Conservation (phyloP, 2,797 vertebrate genomes). For the Halcyon badia region DNA sequence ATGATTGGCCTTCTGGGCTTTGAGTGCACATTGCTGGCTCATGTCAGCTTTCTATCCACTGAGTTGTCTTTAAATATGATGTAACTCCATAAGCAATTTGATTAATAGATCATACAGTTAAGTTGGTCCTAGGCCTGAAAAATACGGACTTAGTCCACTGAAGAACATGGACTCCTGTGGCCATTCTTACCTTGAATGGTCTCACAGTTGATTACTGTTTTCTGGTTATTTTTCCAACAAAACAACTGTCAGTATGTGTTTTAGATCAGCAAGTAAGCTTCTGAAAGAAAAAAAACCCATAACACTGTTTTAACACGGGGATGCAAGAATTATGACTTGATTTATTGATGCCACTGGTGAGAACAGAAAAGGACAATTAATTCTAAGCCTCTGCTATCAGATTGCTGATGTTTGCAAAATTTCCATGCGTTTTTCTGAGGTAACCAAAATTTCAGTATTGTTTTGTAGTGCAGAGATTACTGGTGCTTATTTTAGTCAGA, state of each 20-base stretch:
- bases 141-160: background rate
- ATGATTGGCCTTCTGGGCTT: too few species aligned
- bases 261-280: background rate
- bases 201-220: background rate
- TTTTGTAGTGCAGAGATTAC: background rate
- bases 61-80: background rate
- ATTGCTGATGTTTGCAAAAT: conserved; percentile 69
- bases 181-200: background rate
- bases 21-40: background rate
- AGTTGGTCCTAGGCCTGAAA: background rate
- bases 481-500: background rate
- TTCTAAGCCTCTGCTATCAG: conserved; percentile 77
- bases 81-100: background rate
- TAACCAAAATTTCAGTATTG: background rate
- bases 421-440: conserved; percentile 74
- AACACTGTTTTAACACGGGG: background rate
- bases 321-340: background rate
- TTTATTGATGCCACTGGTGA: conserved; percentile 76
- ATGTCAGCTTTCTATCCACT: background rate
- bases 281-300: background rate
- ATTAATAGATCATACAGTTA: background rate
- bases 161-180: background rate
- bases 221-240: background rate
- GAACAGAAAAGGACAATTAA: conserved; percentile 67
- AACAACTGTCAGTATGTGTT: background rate